These are phyloP conservation scores for Psilopogon haemacephalus DNA, from an alignment of 2,113 vertebrate species.

Conservation along the genomic window DNA sequence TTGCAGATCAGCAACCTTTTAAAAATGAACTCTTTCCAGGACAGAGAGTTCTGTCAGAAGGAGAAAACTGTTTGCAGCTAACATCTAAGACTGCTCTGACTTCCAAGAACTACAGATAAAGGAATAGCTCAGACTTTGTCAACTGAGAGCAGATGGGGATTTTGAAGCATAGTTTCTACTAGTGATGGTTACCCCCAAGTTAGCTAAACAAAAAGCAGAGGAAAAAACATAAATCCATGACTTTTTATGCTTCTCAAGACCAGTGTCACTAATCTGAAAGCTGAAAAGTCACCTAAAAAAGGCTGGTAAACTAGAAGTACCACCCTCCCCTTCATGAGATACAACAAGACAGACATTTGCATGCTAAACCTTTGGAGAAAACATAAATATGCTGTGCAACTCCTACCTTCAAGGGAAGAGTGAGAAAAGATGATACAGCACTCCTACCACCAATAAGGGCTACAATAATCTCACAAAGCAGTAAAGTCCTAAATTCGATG, in stretches of 20 bases:
- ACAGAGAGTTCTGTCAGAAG: not conserved
- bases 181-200: not conserved
- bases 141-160: not conserved
- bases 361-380: not conserved
- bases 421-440: not conserved
- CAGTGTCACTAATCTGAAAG: not conserved
- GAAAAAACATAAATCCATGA: rapidly evolving
- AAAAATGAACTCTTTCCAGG: not conserved
- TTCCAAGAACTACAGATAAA: not conserved
- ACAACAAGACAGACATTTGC: not conserved
- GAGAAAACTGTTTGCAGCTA: not conserved
- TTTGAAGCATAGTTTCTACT: not conserved
- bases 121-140: not conserved
- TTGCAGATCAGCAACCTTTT: not conserved
- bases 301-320: not conserved
- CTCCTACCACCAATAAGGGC: rapidly evolving
- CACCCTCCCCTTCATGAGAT: not conserved
- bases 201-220: not conserved
- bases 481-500: not conserved
- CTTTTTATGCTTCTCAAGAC: not conserved
- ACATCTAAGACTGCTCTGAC: not conserved
- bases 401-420: not conserved
- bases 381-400: not conserved
- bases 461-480: not conserved
- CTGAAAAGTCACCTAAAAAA: not conserved